Conservation (phyloP, 2,888 invertebrate genomes). For the Plagodis pulveraria region DNA sequence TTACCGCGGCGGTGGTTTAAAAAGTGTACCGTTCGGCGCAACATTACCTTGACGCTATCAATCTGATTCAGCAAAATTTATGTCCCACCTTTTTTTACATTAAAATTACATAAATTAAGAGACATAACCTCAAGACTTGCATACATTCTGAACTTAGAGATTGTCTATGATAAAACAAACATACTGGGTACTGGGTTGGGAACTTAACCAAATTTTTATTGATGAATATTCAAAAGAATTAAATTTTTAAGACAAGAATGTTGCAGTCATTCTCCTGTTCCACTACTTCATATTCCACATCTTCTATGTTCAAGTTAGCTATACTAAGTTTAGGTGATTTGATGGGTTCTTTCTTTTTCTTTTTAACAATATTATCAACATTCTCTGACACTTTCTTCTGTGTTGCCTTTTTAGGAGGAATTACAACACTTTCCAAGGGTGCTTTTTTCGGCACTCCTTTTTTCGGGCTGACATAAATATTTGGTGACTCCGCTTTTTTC, state of each 20-base stretch:
- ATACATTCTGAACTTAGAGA: no score
- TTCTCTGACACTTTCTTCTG: background rate
- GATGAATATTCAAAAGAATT: background rate
- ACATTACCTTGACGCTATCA: no score
- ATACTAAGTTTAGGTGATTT: background rate
- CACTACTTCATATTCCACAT: constrained; percentile 64
- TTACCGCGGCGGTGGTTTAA: no score
- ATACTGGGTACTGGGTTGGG: background rate
- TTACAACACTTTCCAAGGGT: no score
- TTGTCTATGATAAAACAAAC: no score
- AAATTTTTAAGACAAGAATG: constrained; percentile 70
- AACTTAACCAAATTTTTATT: background rate
- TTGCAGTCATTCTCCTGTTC: constrained; percentile 74
- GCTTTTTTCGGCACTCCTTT: constrained; percentile 3
- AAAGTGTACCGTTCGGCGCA: no score
- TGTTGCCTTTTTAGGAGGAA: background rate
- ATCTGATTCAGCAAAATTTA: no score
- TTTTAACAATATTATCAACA: background rate
- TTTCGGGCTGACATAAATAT: background rate
- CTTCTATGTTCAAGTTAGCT: constrained; percentile 24
- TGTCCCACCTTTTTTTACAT: no score
- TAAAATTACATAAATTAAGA: no score
- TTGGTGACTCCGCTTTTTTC: background rate
- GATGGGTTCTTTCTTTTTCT: background rate
- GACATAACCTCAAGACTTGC: no score